phyloP scores from a whole-genome alignment of 2,888 invertebrate species.

The Trachelus troglodyta region DNA sequence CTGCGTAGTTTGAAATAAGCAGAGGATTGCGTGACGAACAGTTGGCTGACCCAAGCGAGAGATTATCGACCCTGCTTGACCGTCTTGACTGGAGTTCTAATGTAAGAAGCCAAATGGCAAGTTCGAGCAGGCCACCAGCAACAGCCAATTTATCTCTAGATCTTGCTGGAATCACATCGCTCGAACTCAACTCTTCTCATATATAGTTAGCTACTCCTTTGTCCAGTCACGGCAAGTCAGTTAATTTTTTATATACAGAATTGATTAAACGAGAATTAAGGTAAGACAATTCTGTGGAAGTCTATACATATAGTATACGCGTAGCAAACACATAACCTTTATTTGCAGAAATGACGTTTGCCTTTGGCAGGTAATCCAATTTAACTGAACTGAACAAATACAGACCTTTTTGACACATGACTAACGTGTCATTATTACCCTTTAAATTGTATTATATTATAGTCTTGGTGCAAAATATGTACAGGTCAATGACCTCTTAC shows the following conservation, averaged over 20 bases:
- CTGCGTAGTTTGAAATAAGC: not conserved
- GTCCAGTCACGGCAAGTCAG: not conserved
- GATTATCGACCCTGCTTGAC: conserved; percentile 48
- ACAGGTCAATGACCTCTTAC: not conserved
- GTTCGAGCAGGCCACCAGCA: not conserved
- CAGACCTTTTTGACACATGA: not conserved
- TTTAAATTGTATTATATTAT: not conserved
- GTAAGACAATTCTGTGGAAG: not conserved
- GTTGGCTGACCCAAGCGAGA: conserved; percentile 42
- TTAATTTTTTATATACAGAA: not conserved
- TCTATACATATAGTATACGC: not conserved
- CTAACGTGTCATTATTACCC: not conserved
- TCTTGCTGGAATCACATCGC: not conserved
- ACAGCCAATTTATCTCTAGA: not conserved
- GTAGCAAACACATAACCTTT: not conserved
- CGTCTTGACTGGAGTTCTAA: conserved; percentile 31
- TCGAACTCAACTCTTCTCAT: not conserved
- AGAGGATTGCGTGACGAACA: conserved; percentile 36
- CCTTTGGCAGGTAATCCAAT: not conserved
- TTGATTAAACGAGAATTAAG: not conserved
- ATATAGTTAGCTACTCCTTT: not conserved
- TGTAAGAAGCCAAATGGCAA: not conserved
- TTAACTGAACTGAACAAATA: not conserved
- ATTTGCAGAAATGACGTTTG: not conserved
- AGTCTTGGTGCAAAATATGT: not conserved